Evolutionary conservation across 2,113 vertebrate species (phyloP).

Genomic region (Kryptolebias marmoratus): DNA sequence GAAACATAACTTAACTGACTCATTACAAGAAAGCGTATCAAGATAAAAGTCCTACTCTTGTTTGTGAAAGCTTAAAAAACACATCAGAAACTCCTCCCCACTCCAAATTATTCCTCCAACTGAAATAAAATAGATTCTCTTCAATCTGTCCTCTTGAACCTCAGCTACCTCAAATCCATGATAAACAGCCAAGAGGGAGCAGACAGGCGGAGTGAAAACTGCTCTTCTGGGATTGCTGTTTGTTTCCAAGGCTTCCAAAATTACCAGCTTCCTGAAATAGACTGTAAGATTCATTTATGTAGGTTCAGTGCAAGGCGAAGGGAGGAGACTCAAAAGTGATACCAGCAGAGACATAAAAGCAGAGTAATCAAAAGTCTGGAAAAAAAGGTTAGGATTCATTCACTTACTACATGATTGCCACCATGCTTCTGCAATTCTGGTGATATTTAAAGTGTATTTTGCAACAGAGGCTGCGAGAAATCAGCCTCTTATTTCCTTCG

Average conservation of each 20-base stretch:
- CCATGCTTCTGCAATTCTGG: not conserved
- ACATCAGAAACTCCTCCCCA: constrained; percentile 3
- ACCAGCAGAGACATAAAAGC: constrained; percentile 8
- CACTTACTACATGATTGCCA: not conserved
- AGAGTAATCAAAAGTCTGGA: not conserved
- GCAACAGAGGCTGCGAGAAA: not conserved
- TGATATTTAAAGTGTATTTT: not conserved
- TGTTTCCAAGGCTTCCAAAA: constrained; percentile 63
- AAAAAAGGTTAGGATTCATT: constrained; percentile 1
- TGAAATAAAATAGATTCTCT: constrained; percentile 20
- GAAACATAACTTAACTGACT: too few species aligned
- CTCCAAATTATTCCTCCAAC: constrained; percentile 9
- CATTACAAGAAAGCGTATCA: too few species aligned
- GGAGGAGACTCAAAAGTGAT: constrained; percentile 39
- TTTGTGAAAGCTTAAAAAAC: constrained; percentile 19
- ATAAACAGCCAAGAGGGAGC: constrained; percentile 23
- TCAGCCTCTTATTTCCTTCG: constrained; percentile 5
- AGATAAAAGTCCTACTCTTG: too few species aligned
- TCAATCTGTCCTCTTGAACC: constrained; percentile 11
- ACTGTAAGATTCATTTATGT: constrained; percentile 44
- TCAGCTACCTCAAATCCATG: constrained; percentile 27
- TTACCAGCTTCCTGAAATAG: constrained; percentile 72
- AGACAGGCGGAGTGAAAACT: constrained; percentile 28
- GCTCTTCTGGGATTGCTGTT: constrained; percentile 35
- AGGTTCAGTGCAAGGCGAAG: constrained; percentile 41